Base-by-base conservation (phyloP, 2,113 vertebrate species). In the Stigmatopora argus region DNA sequence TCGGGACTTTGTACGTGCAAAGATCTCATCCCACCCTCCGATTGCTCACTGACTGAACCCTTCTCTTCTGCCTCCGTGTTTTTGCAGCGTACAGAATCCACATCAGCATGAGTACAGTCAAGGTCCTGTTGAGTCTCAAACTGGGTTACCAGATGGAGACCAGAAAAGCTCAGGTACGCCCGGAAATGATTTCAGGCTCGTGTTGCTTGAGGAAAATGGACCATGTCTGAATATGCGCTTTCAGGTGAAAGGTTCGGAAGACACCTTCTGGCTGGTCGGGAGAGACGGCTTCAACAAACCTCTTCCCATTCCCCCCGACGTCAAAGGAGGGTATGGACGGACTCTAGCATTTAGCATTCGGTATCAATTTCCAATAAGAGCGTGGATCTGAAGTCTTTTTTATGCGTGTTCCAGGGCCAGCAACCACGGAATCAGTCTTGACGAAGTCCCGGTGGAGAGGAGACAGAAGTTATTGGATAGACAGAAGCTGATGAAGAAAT, bases 391-490 rank as follows among this genome's bases (percentile, higher is more conserved):
- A 56, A 26, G 53, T 31, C 5, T 10, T n/a, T 49, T 5, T 56
- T 7, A 41, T 65, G 64, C 13, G 26, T 23, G 7, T 65, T 41
- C 15, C 73, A 93, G 94, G 72, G 86, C 85, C 17, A 92, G 91
- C 79, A 93, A 89, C 61, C 93, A 95, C 0, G 94, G 94, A 0
- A 93, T 96, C 74, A 90, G 87, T 63, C 72, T 96, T 47, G 90
- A 93, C 2, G 94, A 95, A 75, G 93, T 95, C 61, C 94, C 94
- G 0, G 46, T 60, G 0, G 92, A 92, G 0, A 85, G 94, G 53
- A 83, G 86, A 59, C 87, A 78, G 62, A 93, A 90, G 69, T 89
- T 95, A 64, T 66, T 92, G 14, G 90, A 92, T 44, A 68, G 91
- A 65, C 90, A 92, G 71, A 87, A 86, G 15, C 83, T 3, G 7